These are phyloP conservation scores for Silurus lanzhouensis DNA, from an alignment of 2,797 vertebrate genomes.

Conservation along the genomic window DNA sequence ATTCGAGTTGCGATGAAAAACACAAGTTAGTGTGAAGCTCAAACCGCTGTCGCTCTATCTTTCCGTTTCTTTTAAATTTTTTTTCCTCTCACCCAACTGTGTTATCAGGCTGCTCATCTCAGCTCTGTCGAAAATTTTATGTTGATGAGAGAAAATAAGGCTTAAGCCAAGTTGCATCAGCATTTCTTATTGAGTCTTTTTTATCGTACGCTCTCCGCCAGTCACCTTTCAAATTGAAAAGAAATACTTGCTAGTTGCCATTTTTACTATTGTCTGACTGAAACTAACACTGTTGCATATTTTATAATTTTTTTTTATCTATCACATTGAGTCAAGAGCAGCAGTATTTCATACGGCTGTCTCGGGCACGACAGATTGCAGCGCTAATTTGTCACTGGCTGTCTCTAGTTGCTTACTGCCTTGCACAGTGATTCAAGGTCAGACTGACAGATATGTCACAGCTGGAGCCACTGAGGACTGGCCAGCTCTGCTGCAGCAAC, in stretches of 20 bases:
- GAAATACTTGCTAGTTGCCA: slow-evolving; percentile 45
- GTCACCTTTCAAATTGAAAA: slow-evolving; percentile 42
- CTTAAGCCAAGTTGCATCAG: slow-evolving; percentile 45
- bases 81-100: slow-evolving; percentile 12
- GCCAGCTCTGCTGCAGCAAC: slow-evolving; percentile 54
- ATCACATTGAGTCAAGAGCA: slow-evolving; percentile 48
- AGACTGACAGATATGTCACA: slow-evolving; percentile 62
- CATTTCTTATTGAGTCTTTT: slow-evolving; percentile 45
- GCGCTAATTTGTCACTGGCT: slow-evolving; percentile 57
- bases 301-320: slow-evolving; percentile 45
- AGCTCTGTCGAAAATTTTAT: slow-evolving; percentile 50
- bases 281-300: slow-evolving; percentile 42
- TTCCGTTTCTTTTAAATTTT: slow-evolving; percentile 1
- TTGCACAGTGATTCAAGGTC: slow-evolving; percentile 56
- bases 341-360: slow-evolving; percentile 49
- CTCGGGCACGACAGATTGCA: slow-evolving; percentile 51
- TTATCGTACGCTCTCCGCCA: slow-evolving; percentile 31
- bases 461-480: slow-evolving; percentile 56
- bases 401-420: slow-evolving; percentile 56
- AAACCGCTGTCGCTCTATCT: slow-evolving; percentile 19
- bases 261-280: slow-evolving; percentile 50
- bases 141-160: slow-evolving; percentile 51
- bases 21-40: slow-evolving; percentile 42
- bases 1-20: slow-evolving; percentile 49
- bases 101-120: slow-evolving; percentile 53